Evolutionary conservation across 2,797 vertebrate genomes (phyloP).

Genomic region (Lithobates sylvaticus): DNA sequence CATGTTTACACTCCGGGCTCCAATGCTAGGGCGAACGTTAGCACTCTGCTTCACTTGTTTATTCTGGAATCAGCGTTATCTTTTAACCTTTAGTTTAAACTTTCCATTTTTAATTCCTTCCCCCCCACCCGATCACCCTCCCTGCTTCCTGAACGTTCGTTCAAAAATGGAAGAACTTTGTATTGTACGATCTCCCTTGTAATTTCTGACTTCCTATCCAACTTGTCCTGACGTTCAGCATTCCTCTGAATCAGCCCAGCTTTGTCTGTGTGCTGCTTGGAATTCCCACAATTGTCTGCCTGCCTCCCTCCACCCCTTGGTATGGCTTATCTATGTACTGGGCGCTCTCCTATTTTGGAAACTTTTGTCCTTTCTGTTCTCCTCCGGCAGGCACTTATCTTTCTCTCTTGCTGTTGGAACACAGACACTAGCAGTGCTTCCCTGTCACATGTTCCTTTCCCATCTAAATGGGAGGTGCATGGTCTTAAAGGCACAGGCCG

Average conservation of each 20-base stretch:
- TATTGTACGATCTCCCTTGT: background rate
- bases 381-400: slow-evolving; percentile 29
- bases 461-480: slow-evolving; percentile 43
- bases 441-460: slow-evolving; percentile 54
- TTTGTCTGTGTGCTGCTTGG: background rate
- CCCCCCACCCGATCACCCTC: background rate
- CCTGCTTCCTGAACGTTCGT: background rate
- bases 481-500: slow-evolving; percentile 46
- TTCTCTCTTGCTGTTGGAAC: slow-evolving; percentile 30
- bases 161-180: background rate
- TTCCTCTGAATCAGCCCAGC: background rate
- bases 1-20: slow-evolving; percentile 60
- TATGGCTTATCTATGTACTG: slow-evolving; percentile 7
- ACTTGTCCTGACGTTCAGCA: background rate
- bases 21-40: background rate
- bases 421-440: slow-evolving; percentile 43
- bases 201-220: background rate
- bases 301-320: too few species aligned
- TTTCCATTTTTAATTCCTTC: slow-evolving; percentile 1
- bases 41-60: background rate
- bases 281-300: background rate
- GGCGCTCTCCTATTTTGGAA: slow-evolving; percentile 6
- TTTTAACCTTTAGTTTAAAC: background rate
- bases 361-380: background rate
- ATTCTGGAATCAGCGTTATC: background rate